phyloP scores from a whole-genome alignment of 2,888 invertebrate genomes.

The Leistus spinibarbis region DNA sequence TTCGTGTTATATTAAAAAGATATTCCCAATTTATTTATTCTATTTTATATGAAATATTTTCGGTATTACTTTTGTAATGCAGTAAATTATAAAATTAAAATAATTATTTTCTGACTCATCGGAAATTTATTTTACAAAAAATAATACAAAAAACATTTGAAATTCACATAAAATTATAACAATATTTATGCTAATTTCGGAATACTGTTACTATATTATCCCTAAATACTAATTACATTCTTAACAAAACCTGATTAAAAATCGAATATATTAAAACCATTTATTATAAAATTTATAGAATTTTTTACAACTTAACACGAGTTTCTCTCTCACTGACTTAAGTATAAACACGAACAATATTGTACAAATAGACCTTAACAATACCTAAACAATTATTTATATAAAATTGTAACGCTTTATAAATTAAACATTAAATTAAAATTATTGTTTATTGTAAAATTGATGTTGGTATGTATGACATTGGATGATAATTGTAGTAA shows the following conservation, averaged over 20 bases:
- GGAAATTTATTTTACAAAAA: neutral
- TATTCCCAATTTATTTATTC: too few species aligned
- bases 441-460: neutral
- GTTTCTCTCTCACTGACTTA: slow-evolving; percentile 23
- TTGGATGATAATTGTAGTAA: slow-evolving; percentile 21
- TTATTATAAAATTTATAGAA: neutral
- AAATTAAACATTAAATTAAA: slow-evolving; percentile 6
- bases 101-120: neutral
- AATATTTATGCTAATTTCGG: neutral
- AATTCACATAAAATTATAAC: neutral
- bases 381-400: slow-evolving; percentile 30
- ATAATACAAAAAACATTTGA: neutral
- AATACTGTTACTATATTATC: neutral
- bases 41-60: too few species aligned
- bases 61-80: neutral
- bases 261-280: neutral
- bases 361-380: slow-evolving; percentile 11
- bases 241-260: slow-evolving; percentile 5
- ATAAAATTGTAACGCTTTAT: slow-evolving; percentile 35
- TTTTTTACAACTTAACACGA: slow-evolving; percentile 18
- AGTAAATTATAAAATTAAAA: neutral
- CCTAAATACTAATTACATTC: neutral
- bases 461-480: neutral
- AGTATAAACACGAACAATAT: slow-evolving; percentile 11
- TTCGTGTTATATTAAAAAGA: too few species aligned